A percentile compares a stretch with the other conserved stretches of the same genome.
These are phyloP conservation scores for Nephrotoma flavescens DNA, from an alignment of 2,888 invertebrate species.

Conservation along the genomic window DNA sequence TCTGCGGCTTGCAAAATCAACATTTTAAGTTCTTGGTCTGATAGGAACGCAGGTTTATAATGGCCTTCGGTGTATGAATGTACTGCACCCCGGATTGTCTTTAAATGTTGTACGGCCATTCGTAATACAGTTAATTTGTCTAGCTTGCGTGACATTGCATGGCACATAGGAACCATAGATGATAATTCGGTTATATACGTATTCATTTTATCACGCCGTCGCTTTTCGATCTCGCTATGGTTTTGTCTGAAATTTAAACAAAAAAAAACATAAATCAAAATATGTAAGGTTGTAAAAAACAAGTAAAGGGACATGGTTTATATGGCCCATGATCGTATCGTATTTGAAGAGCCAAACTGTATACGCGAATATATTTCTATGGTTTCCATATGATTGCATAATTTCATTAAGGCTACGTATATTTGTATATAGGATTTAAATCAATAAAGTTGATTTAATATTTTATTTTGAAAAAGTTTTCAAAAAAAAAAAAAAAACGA, in stretches of 20 bases:
- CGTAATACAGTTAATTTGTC: slow-evolving; percentile 83
- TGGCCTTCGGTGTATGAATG: slow-evolving; percentile 60
- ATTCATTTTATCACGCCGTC: slow-evolving; percentile 92
- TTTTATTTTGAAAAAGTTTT: not conserved
- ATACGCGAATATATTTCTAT: not conserved
- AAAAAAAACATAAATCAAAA: not conserved
- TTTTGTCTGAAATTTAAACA: slow-evolving; percentile 55
- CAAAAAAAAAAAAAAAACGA: not conserved
- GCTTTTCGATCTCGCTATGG: slow-evolving; percentile 92
- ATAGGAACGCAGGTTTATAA: slow-evolving; percentile 66
- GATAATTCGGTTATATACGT: slow-evolving; percentile 83
- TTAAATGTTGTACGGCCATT: slow-evolving; percentile 88
- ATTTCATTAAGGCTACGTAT: not conserved
- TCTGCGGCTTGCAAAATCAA: slow-evolving; percentile 76
- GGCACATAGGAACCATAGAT: slow-evolving; percentile 86
- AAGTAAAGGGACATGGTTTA: not conserved
- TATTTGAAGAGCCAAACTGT: not conserved
- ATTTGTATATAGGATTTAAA: not conserved
- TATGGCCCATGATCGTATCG: not conserved
- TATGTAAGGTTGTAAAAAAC: slow-evolving; percentile 7
- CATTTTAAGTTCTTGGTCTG: slow-evolving; percentile 75
- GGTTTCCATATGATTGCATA: not conserved
- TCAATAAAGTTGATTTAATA: not conserved
- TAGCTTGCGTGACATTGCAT: slow-evolving; percentile 80
- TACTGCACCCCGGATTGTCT: slow-evolving; percentile 57